A percentile compares a stretch with the other conserved stretches of the same genome.
phyloP scores from a whole-genome alignment of 2,797 vertebrate species.

The Rhinogobio ventralis region DNA sequence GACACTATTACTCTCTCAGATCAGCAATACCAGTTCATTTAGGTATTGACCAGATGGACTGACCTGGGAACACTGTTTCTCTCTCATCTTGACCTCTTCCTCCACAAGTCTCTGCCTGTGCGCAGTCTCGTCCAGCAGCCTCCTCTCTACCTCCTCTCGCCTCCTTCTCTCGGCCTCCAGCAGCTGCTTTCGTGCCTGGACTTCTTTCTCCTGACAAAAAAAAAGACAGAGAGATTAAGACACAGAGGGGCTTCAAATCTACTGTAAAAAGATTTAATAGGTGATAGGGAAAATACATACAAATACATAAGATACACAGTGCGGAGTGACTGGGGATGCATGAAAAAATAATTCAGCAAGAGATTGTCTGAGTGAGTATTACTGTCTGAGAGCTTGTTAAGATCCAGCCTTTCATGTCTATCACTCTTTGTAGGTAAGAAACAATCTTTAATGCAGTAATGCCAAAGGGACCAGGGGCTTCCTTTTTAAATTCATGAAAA shows the following conservation, averaged over 20 bases:
- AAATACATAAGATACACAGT: slow-evolving; percentile 69
- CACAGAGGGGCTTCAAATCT: slow-evolving; percentile 63
- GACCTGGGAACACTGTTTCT: slow-evolving; percentile 95
- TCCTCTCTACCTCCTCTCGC: slow-evolving; percentile 91
- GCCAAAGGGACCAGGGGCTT: slow-evolving; percentile 51
- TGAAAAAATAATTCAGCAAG: slow-evolving; percentile 61
- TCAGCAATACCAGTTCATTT: slow-evolving; percentile 7
- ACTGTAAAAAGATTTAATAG: slow-evolving; percentile 73
- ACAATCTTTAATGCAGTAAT: slow-evolving; percentile 54
- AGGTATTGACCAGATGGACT: slow-evolving; percentile 59
- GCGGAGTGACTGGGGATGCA: slow-evolving; percentile 54
- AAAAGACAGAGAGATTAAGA: slow-evolving; percentile 59
- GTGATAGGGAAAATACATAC: slow-evolving; percentile 74
- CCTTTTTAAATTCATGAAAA: slow-evolving; percentile 62
- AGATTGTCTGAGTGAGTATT: slow-evolving; percentile 62
- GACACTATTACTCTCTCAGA: background rate
- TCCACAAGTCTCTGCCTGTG: slow-evolving; percentile 93
- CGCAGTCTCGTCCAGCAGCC: slow-evolving; percentile 88
- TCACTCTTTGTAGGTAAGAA: slow-evolving; percentile 62
- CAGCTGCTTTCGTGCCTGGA: slow-evolving; percentile 87
- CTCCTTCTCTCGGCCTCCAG: slow-evolving; percentile 91
- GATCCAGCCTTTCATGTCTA: slow-evolving; percentile 67
- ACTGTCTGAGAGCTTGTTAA: slow-evolving; percentile 62
- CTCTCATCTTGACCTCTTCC: slow-evolving; percentile 96
- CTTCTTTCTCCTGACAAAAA: slow-evolving; percentile 88